Evolutionary conservation across 1,140 invertebrate species (phyloP).

Genomic region (Panulirus ornatus): DNA sequence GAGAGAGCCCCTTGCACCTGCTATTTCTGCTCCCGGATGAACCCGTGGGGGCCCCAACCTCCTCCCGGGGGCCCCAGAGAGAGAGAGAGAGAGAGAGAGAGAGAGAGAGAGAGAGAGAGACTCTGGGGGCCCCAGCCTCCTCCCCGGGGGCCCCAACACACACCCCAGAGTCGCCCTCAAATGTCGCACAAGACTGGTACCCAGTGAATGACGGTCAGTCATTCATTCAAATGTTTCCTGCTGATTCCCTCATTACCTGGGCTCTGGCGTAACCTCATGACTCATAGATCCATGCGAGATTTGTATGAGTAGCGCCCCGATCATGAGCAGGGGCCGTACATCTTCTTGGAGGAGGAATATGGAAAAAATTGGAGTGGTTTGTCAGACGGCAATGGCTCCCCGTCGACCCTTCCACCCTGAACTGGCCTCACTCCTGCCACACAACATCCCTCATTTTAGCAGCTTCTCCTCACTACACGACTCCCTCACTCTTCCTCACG

Average conservation of each 20-base stretch:
- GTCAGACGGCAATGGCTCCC: conserved; percentile 61
- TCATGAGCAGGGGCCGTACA: too few species aligned
- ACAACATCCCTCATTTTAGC: conserved; percentile 38
- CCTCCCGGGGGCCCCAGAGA: conserved; percentile 18
- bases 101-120: too few species aligned
- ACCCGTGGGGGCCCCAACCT: conserved; percentile 44
- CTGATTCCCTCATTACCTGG: conserved; percentile 50
- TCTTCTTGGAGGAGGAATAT: too few species aligned
- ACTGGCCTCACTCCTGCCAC: conserved; percentile 53
- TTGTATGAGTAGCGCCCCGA: too few species aligned
- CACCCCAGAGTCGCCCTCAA: conserved; percentile 22
- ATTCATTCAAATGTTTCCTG: conserved; percentile 69
- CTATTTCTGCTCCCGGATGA: conserved; percentile 50
- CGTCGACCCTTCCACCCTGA: conserved; percentile 62
- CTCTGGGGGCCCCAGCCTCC: conserved; percentile 40
- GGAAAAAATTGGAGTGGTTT: conserved; percentile 51
- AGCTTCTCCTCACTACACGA: too few species aligned
- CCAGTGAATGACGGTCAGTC: conserved; percentile 68
- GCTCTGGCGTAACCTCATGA: too few species aligned
- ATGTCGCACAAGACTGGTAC: conserved; percentile 60
- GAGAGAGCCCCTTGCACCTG: conserved; percentile 55
- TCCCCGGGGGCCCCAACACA: conserved; percentile 1
- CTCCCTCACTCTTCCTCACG: too few species aligned
- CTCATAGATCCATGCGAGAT: too few species aligned
- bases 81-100: too few species aligned